Percentiles rank a stretch among this genome's conserved stretches.
phyloP scores from a whole-genome alignment of 2,888 invertebrate species.

The Syrphus vitripennis region DNA sequence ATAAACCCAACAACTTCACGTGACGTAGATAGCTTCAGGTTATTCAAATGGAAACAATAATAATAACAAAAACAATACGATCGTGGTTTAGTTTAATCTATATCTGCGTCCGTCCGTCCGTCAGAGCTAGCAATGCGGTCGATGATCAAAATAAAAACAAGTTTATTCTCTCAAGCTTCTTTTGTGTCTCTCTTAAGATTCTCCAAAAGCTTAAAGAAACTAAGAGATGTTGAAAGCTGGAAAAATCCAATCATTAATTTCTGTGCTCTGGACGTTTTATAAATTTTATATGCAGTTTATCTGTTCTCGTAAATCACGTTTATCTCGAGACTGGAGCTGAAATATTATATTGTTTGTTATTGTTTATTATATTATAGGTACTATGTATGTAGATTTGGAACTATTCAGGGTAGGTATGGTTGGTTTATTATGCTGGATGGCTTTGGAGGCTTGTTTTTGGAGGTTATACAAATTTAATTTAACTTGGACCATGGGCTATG shows the following conservation, averaged over 20 bases:
- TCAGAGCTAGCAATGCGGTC: not conserved
- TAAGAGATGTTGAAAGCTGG: slow-evolving; percentile 15
- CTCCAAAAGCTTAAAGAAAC: not conserved
- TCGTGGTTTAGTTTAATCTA: slow-evolving; percentile 14
- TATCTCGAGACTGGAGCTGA: not conserved
- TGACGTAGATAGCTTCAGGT: slow-evolving; percentile 47
- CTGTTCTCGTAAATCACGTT: not conserved
- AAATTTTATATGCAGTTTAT: not conserved
- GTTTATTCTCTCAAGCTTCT: slow-evolving; percentile 15
- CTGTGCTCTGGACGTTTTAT: not conserved
- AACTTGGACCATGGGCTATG: not conserved
- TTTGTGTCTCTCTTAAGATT: not conserved
- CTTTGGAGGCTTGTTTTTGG: not conserved
- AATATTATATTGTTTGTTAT: not conserved
- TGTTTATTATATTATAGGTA: too few relatives aligned
- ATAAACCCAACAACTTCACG: slow-evolving; percentile 18
- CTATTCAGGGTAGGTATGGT: too few relatives aligned
- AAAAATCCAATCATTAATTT: not conserved
- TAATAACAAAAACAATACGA: slow-evolving; percentile 13
- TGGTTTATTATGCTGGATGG: not conserved
- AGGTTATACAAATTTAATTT: not conserved
- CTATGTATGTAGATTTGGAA: not conserved
- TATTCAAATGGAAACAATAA: not conserved
- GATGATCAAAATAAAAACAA: not conserved
- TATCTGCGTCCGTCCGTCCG: not conserved